Evolutionary conservation across 2,888 invertebrate species (phyloP).

Genomic region (Tetragonisca angustula): DNA sequence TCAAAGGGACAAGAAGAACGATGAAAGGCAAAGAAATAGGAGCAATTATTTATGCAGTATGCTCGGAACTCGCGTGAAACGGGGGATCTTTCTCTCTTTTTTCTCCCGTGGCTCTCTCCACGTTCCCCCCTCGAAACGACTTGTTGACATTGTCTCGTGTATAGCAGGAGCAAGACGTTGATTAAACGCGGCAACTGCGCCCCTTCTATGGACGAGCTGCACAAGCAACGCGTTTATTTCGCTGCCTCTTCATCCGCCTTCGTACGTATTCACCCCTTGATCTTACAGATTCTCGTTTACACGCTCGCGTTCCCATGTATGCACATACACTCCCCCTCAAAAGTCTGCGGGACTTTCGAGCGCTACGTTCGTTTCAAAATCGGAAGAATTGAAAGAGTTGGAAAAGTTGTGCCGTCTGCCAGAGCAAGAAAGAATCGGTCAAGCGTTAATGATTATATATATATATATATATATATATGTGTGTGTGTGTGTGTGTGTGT

Average conservation of each 20-base stretch:
- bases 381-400: no score
- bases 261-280: constrained; percentile 27
- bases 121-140: neutral
- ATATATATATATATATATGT: no score
- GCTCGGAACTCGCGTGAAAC: constrained; percentile 51
- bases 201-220: constrained; percentile 20
- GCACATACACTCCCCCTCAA: no score
- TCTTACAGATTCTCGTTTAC: constrained; percentile 53
- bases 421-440: no score
- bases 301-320: constrained; percentile 24
- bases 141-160: constrained; percentile 52
- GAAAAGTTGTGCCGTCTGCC: no score
- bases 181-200: constrained; percentile 44
- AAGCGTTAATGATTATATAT: no score
- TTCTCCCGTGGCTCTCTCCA: neutral
- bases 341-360: no score
- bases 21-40: constrained; percentile 58
- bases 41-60: constrained; percentile 64
- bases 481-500: no score
- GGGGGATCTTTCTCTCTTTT: neutral
- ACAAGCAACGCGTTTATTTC: constrained; percentile 48
- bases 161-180: constrained; percentile 43
- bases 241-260: constrained; percentile 12
- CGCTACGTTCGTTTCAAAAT: no score
- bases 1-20: constrained; percentile 47